Evolutionary conservation across 2,888 invertebrate genomes (phyloP).

Genomic region (Cheilosia soror): DNA sequence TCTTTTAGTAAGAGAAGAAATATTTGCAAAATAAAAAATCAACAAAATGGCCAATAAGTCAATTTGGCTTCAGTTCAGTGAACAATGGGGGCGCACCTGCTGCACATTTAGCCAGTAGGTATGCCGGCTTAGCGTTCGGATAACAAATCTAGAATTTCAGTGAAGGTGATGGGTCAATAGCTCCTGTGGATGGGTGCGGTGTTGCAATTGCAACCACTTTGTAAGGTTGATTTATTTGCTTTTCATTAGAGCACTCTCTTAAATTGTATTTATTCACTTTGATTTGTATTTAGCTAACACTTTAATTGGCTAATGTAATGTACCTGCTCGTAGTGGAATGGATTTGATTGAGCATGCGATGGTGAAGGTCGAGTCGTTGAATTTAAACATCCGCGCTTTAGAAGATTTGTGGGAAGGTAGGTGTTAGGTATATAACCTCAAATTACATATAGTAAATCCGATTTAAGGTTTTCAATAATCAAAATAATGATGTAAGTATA

Average conservation of each 20-base stretch:
- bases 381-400: not conserved
- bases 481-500: too few species aligned
- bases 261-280: conserved; percentile 22
- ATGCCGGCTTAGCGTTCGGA: conserved; percentile 26
- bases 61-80: conserved; percentile 56
- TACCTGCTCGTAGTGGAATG: not conserved
- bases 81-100: conserved; percentile 64
- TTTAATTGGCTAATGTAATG: conserved; percentile 41
- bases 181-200: conserved; percentile 27
- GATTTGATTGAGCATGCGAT: conserved; percentile 50
- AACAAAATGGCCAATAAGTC: conserved; percentile 62
- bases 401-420: too few species aligned
- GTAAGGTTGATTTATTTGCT: conserved; percentile 18
- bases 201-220: not conserved
- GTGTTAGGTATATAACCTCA: too few species aligned
- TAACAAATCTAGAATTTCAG: conserved; percentile 64
- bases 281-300: conserved; percentile 49
- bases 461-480: too few species aligned
- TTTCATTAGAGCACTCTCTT: conserved; percentile 9
- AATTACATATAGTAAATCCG: too few species aligned
- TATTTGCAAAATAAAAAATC: conserved; percentile 62
- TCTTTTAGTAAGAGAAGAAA: conserved; percentile 37
- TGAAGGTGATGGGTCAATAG: conserved; percentile 69
- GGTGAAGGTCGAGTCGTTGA: conserved; percentile 39
- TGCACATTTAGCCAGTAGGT: conserved; percentile 55